Evolutionary conservation across 2,113 vertebrate species (phyloP).

Genomic region (Chaetops frenatus): DNA sequence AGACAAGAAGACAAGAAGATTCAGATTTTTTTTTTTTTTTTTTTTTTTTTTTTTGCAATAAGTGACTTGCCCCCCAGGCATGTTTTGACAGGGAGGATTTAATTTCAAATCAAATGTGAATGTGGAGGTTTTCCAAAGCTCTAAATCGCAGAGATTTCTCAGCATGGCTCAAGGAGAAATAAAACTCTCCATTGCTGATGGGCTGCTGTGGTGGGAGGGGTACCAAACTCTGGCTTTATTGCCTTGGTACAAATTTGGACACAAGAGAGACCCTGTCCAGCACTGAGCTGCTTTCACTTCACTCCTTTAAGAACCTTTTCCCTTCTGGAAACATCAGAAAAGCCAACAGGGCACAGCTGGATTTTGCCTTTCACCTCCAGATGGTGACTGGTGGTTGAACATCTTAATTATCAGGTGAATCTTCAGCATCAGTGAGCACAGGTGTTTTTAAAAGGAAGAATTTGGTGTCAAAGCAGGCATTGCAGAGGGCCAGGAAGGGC

Average conservation of each 20-base stretch:
- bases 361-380: not conserved
- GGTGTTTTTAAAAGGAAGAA: not conserved
- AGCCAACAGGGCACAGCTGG: not conserved
- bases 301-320: not conserved
- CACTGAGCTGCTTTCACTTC: not conserved
- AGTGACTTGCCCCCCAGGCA: slow-evolving; percentile 10
- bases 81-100: slow-evolving; percentile 33
- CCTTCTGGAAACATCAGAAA: not conserved
- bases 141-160: slow-evolving; percentile 11
- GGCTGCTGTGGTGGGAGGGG: not conserved
- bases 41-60: not conserved
- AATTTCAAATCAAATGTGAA: slow-evolving; percentile 33
- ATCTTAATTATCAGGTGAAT: not conserved
- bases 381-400: not conserved
- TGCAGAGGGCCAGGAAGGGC: not conserved
- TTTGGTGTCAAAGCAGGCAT: not conserved
- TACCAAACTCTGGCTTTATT: not conserved
- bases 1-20: slow-evolving; percentile 2
- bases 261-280: not conserved
- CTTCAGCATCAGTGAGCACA: not conserved
- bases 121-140: slow-evolving; percentile 1
- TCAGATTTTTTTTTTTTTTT: not conserved
- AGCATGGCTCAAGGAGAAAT: not conserved
- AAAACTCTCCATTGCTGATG: not conserved
- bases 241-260: not conserved